Evolutionary conservation across 2,797 vertebrate genomes (phyloP).

Genomic region (Pangasius djambal): DNA sequence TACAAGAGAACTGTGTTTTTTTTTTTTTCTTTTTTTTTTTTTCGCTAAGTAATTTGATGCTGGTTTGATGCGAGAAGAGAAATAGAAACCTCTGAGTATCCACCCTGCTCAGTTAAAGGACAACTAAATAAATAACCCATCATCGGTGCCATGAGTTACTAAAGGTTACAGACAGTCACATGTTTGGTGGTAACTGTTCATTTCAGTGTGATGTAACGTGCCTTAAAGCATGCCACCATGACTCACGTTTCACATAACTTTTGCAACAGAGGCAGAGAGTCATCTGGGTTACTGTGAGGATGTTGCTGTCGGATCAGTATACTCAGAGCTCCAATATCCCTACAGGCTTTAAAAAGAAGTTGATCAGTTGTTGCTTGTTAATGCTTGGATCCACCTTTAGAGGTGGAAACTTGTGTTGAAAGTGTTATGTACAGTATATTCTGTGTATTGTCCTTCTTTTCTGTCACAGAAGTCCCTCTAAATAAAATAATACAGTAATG

Average conservation of each 20-base stretch:
- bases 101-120: neutral
- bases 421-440: neutral
- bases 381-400: neutral
- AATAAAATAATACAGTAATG: neutral
- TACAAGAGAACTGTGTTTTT: neutral
- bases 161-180: slow-evolving; percentile 14
- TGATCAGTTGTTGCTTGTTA: neutral
- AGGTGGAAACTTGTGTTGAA: neutral
- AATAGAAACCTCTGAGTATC: slow-evolving; percentile 8
- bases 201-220: neutral
- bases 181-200: neutral
- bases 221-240: neutral
- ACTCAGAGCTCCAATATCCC: neutral
- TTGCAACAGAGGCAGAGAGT: neutral
- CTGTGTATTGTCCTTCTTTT: neutral
- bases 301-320: neutral
- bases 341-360: neutral
- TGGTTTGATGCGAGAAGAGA: neutral
- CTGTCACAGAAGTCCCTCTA: neutral
- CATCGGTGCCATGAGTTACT: neutral
- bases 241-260: neutral
- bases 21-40: neutral
- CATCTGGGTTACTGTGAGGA: neutral
- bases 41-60: neutral
- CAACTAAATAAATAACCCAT: slow-evolving; percentile 30